A percentile compares a stretch with the other conserved stretches of the same genome.
These are phyloP conservation scores for Rhopalosiphum maidis DNA, from an alignment of 1,140 invertebrate species.

Conservation along the genomic window DNA sequence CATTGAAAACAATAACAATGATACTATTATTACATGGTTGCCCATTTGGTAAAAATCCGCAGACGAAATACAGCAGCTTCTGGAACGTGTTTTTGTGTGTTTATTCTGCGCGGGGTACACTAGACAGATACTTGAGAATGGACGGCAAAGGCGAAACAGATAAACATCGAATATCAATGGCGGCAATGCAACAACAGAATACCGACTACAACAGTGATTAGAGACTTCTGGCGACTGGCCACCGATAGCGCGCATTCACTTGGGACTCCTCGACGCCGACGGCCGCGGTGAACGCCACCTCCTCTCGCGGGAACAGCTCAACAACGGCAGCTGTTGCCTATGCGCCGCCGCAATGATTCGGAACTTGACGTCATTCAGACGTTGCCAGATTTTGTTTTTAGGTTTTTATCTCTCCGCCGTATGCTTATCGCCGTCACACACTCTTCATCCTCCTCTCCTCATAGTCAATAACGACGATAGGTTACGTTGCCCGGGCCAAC, in stretches of 20 bases:
- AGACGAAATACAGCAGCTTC: background rate
- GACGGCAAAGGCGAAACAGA: background rate
- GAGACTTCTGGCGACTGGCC: too few species aligned
- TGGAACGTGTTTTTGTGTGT: background rate
- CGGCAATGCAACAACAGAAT: background rate
- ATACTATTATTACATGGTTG: background rate
- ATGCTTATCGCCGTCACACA: background rate
- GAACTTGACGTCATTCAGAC: background rate
- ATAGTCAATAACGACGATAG: background rate
- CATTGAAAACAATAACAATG: background rate
- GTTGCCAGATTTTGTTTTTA: background rate
- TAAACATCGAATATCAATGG: background rate
- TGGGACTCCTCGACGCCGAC: too few species aligned
- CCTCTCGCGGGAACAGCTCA: background rate
- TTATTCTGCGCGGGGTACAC: background rate
- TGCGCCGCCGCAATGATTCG: background rate
- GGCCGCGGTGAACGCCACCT: background rate
- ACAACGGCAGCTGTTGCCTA: background rate
- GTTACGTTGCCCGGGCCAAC: background rate
- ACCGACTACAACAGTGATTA: background rate
- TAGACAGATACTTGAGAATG: background rate
- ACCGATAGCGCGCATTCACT: too few species aligned
- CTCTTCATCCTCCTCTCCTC: background rate
- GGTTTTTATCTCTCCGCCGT: background rate
- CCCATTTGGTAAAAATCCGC: background rate